These are phyloP conservation scores for Sphinx pinastri DNA, from an alignment of 2,888 invertebrate genomes.

Conservation along the genomic window DNA sequence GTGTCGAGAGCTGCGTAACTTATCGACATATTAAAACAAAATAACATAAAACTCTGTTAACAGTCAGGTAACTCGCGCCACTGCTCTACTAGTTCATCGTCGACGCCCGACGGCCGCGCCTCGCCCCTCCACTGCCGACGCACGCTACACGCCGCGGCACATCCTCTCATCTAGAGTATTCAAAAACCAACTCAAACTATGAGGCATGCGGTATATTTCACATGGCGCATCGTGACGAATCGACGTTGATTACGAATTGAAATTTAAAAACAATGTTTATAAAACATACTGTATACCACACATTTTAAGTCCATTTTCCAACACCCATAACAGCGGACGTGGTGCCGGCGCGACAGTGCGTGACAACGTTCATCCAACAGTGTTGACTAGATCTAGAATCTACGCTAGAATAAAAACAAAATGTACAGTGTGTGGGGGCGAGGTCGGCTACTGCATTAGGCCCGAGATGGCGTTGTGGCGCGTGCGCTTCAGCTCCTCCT, in stretches of 20 bases:
- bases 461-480: conserved; percentile 92
- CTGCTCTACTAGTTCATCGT: conserved; percentile 30
- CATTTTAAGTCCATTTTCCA: not conserved
- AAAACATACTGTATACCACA: too few species aligned
- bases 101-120: too few species aligned
- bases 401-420: conserved; percentile 42
- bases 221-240: too few species aligned
- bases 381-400: conserved; percentile 53
- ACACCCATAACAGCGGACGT: conserved; percentile 30
- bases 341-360: conserved; percentile 32
- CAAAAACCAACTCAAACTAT: too few species aligned
- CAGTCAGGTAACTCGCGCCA: conserved; percentile 69
- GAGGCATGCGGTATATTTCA: too few species aligned
- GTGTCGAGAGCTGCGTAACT: conserved; percentile 62
- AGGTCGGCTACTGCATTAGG: conserved; percentile 85
- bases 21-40: conserved; percentile 59
- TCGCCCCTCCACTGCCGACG: too few species aligned
- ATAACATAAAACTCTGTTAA: conserved; percentile 56
- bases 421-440: conserved; percentile 16
- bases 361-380: conserved; percentile 43
- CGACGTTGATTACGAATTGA: too few species aligned
- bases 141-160: too few species aligned
- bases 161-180: too few species aligned
- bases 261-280: too few species aligned
- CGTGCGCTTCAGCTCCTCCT: conserved; percentile 97